Evolutionary conservation across 2,888 invertebrate species (phyloP), one percentile per base, ranked within the genome.

Genomic region (Nymphalis polychloros): DNA sequence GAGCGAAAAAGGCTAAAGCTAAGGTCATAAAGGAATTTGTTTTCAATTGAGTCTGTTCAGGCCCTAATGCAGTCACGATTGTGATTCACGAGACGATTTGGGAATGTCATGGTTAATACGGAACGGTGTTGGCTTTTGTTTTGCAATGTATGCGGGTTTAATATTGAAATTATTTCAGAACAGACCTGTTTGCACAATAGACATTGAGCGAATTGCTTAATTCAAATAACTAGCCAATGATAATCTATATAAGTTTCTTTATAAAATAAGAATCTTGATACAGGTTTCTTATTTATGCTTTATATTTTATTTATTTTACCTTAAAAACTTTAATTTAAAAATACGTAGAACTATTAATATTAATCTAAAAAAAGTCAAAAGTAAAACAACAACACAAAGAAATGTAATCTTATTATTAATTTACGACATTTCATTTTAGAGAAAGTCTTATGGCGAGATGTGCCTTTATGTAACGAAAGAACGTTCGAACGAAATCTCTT

Each of bases 51-150:
- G 70, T 66, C 61, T 72, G 70, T 23, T 17, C 63, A 53, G 47
- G 59, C 52, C 68, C 68, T 82, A 82, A 81, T 78, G 79, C 72
- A 84, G 85, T 88, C 90, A 89, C 87, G 88, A 84, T 82, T 76
- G 77, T 81, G 86, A 88, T 88, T 80, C 86, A 85, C 83, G 87
- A 89, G 88, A 89, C 82, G 89, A 87, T 88, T 90, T 83, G 83
- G 86, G 91, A 92, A 92, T 92, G 92, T 92, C 92, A 92, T 84
- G 92, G 92, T 86, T 91, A 90, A 77, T 67, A 77, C 72, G 75
- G 77, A 73, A 77, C 68, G 75, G 72, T 77, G 71, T 70, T 76
- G 75, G 73, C 75, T 79, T 81, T 82, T 82, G 84, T 87, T 87
- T 87, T 81, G 84, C 80, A 85, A 87, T 76, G 66, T 74, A 70